A percentile compares a stretch with the other conserved stretches of the same genome.
Conservation (phyloP, 2,797 vertebrate species). For the Hippopotamyrus pictus region DNA sequence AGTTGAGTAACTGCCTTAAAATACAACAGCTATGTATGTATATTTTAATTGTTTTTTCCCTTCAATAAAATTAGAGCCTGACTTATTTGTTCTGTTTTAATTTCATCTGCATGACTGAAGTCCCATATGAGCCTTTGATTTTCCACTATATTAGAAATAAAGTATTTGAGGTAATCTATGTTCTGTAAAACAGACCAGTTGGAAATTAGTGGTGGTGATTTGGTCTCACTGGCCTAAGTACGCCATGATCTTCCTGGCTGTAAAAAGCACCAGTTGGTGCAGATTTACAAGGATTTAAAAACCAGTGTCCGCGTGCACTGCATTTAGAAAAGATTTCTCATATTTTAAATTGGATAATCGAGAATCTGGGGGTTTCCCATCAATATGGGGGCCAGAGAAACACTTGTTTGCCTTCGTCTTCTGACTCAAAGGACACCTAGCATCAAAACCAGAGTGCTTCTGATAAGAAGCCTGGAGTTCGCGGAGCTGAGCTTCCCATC, state of each 20-base stretch:
- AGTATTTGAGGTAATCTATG: neutral
- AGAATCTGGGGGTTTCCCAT: conserved; percentile 8
- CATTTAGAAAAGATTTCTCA: neutral
- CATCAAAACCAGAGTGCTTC: conserved; percentile 18
- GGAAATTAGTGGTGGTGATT: neutral
- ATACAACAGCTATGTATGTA: neutral
- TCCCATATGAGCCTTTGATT: neutral
- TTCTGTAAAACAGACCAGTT: neutral
- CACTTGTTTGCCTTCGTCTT: neutral
- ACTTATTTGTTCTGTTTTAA: neutral
- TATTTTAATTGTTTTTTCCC: neutral
- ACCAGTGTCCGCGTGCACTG: neutral
- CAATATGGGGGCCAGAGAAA: neutral
- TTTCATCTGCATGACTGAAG: neutral
- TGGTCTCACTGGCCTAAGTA: neutral
- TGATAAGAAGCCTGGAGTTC: neutral
- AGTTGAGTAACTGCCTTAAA: neutral
- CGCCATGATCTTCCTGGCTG: neutral
- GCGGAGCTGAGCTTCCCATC: neutral
- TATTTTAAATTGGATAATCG: neutral
- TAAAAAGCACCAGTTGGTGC: neutral
- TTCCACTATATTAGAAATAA: neutral
- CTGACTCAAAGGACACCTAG: neutral
- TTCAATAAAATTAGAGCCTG: neutral
- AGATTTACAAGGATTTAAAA: neutral